Percentiles rank a stretch among this genome's conserved stretches.
phyloP scores from a whole-genome alignment of 2,113 vertebrate species.

The Octodon degus region DNA sequence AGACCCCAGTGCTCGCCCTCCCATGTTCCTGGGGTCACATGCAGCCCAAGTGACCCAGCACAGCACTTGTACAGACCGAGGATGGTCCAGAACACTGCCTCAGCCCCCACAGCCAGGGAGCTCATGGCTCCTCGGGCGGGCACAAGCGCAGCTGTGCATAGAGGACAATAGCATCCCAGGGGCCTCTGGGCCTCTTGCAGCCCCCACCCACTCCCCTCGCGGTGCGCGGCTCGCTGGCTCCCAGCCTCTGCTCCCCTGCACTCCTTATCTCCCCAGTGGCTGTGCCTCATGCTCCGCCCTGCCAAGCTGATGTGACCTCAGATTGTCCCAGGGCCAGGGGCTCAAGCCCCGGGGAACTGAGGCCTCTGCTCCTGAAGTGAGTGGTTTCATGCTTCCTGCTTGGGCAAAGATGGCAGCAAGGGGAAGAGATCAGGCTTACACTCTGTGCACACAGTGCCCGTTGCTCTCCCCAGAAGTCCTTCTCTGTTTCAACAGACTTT shows the following conservation, averaged over 20 bases:
- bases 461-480: neutral
- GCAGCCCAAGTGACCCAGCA: rapidly evolving
- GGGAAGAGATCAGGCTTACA: neutral
- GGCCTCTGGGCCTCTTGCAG: neutral
- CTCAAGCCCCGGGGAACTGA: neutral
- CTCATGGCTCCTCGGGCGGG: rapidly evolving
- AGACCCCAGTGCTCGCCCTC: neutral
- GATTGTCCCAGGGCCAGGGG: neutral
- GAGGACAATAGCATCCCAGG: neutral
- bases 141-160: rapidly evolving
- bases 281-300: rapidly evolving
- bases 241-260: neutral
- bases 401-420: neutral
- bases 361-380: neutral
- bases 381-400: neutral
- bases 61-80: rapidly evolving
- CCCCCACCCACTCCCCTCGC: neutral
- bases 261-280: neutral
- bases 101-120: neutral
- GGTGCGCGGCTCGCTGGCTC: rapidly evolving
- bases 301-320: neutral
- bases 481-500: neutral
- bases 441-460: neutral
- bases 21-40: neutral
- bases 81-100: too few relatives aligned